Percentiles rank a stretch among this genome's conserved stretches.
phyloP scores from a whole-genome alignment of 2,113 vertebrate species.

The Campylomormyrus tamandua region DNA sequence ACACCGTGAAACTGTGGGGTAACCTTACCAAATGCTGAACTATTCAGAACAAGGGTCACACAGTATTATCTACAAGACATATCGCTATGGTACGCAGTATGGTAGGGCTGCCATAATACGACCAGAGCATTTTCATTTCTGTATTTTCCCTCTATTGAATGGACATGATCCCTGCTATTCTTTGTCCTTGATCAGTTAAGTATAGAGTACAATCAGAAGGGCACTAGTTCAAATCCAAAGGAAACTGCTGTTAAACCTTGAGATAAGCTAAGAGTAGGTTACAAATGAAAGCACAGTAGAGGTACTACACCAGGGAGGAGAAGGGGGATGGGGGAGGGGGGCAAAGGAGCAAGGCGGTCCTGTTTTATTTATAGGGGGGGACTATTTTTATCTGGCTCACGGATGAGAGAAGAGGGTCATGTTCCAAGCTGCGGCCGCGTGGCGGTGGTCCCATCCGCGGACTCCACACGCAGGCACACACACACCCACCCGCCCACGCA shows the following conservation, averaged over 20 bases:
- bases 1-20: not conserved
- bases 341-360: slow-evolving; percentile 3
- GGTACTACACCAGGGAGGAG: not conserved
- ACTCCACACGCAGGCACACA: not conserved
- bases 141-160: not conserved
- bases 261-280: not conserved
- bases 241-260: not conserved
- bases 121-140: not conserved
- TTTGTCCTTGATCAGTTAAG: not conserved
- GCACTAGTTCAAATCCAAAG: not conserved
- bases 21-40: not conserved
- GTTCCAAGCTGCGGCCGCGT: not conserved
- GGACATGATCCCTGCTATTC: not conserved
- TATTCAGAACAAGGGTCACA: not conserved
- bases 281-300: not conserved
- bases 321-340: not conserved
- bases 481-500: not conserved
- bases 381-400: slow-evolving; percentile 21
- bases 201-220: not conserved
- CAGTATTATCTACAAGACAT: not conserved
- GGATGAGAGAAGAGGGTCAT: slow-evolving; percentile 15
- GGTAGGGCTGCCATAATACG: not conserved
- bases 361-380: slow-evolving; percentile 21
- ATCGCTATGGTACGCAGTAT: not conserved
- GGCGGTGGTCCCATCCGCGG: not conserved